Evolutionary conservation across 2,888 invertebrate genomes (phyloP).

Genomic region (Philhelius pedissequus): DNA sequence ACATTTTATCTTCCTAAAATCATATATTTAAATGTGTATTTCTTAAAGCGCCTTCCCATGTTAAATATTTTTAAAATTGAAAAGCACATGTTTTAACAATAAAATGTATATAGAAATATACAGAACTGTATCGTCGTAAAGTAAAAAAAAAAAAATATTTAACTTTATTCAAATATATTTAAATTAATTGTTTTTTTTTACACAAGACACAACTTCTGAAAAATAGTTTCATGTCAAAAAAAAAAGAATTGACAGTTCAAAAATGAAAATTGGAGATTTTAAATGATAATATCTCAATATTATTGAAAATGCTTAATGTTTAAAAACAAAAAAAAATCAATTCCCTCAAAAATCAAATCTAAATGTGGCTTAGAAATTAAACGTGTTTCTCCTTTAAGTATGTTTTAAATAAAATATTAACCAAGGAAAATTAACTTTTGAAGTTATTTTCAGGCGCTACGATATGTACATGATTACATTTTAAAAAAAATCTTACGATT

Average conservation of each 20-base stretch:
- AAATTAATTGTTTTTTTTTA: not conserved
- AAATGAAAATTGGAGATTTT: not conserved
- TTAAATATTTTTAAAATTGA: not conserved
- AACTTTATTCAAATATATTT: not conserved
- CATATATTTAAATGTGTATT: not conserved
- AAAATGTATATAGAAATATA: too few relatives aligned
- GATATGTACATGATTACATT: slow-evolving; percentile 74
- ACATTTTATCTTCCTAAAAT: not conserved
- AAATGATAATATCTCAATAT: not conserved
- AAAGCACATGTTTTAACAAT: not conserved
- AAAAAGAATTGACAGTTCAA: not conserved
- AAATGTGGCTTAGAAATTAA: slow-evolving; percentile 58
- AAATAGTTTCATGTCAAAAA: not conserved
- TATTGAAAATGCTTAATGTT: not conserved
- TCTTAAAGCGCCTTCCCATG: not conserved
- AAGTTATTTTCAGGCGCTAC: slow-evolving; percentile 73
- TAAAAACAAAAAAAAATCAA: slow-evolving; percentile 6
- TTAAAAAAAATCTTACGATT: slow-evolving; percentile 61
- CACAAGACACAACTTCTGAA: not conserved
- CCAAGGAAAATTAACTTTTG: slow-evolving; percentile 39
- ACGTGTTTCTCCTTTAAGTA: slow-evolving; percentile 52
- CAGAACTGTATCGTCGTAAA: too few relatives aligned
- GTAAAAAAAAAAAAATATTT: not conserved
- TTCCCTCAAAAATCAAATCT: slow-evolving; percentile 20
- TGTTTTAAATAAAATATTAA: slow-evolving; percentile 40